These are phyloP conservation scores for Cyanoramphus novaezelandiae DNA, from an alignment of 2,113 vertebrate species.

Conservation along the genomic window DNA sequence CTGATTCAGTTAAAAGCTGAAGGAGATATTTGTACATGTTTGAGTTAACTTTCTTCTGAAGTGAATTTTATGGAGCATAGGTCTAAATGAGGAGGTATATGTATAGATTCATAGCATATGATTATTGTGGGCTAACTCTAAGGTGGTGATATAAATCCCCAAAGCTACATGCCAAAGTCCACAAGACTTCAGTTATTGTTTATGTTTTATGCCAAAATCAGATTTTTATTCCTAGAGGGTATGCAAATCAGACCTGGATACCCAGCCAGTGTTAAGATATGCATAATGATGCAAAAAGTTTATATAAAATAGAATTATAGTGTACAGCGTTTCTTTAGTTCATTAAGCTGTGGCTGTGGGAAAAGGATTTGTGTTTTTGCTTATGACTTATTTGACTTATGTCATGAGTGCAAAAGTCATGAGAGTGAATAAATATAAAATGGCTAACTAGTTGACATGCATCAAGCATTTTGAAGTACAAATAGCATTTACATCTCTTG, in stretches of 20 bases:
- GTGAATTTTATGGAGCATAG: neutral
- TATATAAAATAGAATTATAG: neutral
- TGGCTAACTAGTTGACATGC: neutral
- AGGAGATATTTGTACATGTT: neutral
- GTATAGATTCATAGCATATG: neutral
- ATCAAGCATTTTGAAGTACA: neutral
- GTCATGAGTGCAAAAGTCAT: neutral
- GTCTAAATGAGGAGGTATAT: neutral
- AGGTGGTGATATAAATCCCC: neutral
- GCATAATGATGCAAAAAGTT: neutral
- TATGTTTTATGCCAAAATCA: neutral
- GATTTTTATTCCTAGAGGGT: neutral
- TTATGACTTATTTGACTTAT: neutral
- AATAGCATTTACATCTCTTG: neutral
- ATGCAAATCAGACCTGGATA: neutral
- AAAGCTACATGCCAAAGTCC: neutral
- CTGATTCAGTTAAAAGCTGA: neutral
- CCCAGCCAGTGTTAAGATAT: neutral
- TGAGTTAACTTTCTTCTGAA: neutral
- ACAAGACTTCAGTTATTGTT: neutral
- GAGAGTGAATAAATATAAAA: neutral
- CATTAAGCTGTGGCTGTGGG: neutral
- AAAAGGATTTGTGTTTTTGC: neutral
- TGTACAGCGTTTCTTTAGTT: neutral
- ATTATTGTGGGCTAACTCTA: neutral